Evolutionary conservation across 2,888 invertebrate species (phyloP).

Genomic region (Orchestes rusci): DNA sequence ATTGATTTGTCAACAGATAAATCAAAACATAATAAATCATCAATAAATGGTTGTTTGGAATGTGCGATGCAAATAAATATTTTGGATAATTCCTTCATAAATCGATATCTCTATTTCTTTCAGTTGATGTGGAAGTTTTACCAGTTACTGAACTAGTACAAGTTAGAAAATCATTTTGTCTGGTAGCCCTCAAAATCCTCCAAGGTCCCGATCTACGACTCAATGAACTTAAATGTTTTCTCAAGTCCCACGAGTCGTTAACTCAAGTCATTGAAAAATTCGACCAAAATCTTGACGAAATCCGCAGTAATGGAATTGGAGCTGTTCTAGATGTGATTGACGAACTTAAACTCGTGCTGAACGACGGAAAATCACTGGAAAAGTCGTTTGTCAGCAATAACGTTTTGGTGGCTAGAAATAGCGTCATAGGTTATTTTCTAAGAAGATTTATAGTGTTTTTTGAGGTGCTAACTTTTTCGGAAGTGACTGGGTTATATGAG

Average conservation of each 20-base stretch:
- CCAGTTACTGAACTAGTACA: conserved; percentile 34
- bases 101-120: conserved; percentile 31
- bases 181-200: conserved; percentile 70
- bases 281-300: conserved; percentile 50
- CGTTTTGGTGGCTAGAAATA: conserved; percentile 51
- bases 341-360: conserved; percentile 33
- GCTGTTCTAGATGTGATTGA: conserved; percentile 39
- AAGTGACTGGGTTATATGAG: conserved; percentile 67
- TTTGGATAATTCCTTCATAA: conserved; percentile 4
- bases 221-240: conserved; percentile 54
- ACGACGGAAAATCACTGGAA: too few species aligned
- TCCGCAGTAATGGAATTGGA: conserved; percentile 50
- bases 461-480: conserved; percentile 77
- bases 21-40: too few species aligned
- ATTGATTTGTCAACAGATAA: too few species aligned
- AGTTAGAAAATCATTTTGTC: conserved; percentile 71
- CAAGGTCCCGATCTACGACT: conserved; percentile 77
- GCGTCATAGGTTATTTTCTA: conserved; percentile 72
- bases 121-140: conserved; percentile 45
- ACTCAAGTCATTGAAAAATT: conserved; percentile 37
- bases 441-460: conserved; percentile 73
- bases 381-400: too few species aligned
- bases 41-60: too few species aligned
- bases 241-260: conserved; percentile 2
- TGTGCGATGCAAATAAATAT: too few species aligned